Base-by-base conservation (phyloP, 2,797 vertebrate genomes). In the Pitangus sulphuratus region DNA sequence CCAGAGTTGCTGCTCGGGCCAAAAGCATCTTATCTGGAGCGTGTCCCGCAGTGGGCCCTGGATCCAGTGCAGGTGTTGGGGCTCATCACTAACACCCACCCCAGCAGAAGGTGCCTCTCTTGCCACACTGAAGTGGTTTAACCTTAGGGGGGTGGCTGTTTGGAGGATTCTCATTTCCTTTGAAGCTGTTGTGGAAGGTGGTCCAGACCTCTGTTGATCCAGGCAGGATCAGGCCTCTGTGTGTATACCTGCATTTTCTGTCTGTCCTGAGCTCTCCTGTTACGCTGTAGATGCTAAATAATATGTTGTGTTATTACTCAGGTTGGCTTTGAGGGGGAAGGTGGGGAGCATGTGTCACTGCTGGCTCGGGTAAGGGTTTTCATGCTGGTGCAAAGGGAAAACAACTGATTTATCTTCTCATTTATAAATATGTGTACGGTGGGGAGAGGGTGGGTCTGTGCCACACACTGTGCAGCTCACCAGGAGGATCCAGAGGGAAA, bases 341-440 rank as follows among this genome's bases (percentile, higher is more conserved):
- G 17, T 74, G 47, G 84, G 81, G 85, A 82, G 64, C 18, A 5
- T 24, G 71, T 62, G 96, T 91, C 90, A 90, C 84, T 96, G 93
- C 96, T 94, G 96, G 85, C 90, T 62, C 5, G 2, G 57, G 68
- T 65, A 85, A 72, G 70, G 95, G 71, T 97, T 97, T 95, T 94
- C 90, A 37, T 19, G 1, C 57, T 47, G 89, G 78, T 95, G 93
- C 92, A 58, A 94, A 93, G 95, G 91, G 65, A 83, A 96, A 96
- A 77, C 93, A 89, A 79, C 87, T 77, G 89, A 95, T 97, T 93
- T 89, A 57, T 94, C 95, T 47, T 84, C 77, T 90, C 28, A 0
- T 89, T 76, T 62, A 35, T 61, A 42, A 30, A 53, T 2, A 48
- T 37, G 76, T 15, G 45, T 21, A 1, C 8, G 51, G 80, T 2